phyloP scores from a whole-genome alignment of 2,888 invertebrate species.

The Podotricha telesiphe region DNA sequence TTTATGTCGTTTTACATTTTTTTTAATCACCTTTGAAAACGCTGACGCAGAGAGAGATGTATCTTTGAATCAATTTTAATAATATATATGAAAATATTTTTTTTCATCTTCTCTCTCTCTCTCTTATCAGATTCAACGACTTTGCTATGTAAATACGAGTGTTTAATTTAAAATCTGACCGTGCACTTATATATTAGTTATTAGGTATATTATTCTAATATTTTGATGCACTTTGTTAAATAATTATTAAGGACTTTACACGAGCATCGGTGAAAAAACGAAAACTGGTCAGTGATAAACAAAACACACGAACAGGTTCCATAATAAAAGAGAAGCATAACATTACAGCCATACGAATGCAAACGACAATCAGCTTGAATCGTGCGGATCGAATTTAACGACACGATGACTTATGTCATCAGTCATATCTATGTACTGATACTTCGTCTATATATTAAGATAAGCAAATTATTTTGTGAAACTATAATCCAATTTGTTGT shows the following conservation, averaged over 20 bases:
- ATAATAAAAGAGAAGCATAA: constrained; percentile 12
- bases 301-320: constrained; percentile 5
- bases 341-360: constrained; percentile 17
- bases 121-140: background rate
- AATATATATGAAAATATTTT: background rate
- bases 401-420: constrained; percentile 5
- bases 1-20: constrained; percentile 19
- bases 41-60: background rate
- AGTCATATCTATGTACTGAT: constrained; percentile 2
- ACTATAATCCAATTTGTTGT: background rate
- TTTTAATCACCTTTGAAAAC: constrained; percentile 2
- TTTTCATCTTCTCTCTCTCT: background rate
- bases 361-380: constrained; percentile 18
- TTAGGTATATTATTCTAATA: too few relatives aligned
- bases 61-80: background rate
- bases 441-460: background rate
- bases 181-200: too few relatives aligned
- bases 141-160: background rate
- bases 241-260: background rate
- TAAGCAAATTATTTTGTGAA: background rate
- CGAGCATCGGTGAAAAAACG: background rate
- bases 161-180: too few relatives aligned
- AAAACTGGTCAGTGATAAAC: background rate
- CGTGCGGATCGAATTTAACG: constrained; percentile 21
- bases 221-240: background rate